These are phyloP conservation scores for Notothenia coriiceps DNA, from an alignment of 2,113 vertebrate genomes.

Conservation along the genomic window DNA sequence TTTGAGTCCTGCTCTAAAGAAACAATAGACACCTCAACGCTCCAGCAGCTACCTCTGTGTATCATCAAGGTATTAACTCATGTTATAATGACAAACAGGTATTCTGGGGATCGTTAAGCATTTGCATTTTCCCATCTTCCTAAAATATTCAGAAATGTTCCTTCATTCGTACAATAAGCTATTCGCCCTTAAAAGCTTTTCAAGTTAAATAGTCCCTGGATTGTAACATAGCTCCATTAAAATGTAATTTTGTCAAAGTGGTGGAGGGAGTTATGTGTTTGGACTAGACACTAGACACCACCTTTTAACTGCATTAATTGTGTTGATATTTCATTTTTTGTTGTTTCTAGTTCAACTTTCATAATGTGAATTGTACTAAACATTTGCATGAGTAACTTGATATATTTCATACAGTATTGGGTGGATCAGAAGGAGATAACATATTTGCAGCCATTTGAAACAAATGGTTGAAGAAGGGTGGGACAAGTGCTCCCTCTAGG, in stretches of 20 bases:
- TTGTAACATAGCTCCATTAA: background rate
- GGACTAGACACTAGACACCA: background rate
- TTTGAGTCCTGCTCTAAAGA: background rate
- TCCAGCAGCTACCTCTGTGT: background rate
- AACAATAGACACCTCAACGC: constrained; percentile 16
- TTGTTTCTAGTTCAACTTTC: background rate
- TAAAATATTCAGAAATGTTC: background rate
- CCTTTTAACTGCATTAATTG: background rate
- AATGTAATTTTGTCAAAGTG: background rate
- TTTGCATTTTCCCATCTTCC: background rate
- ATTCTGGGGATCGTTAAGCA: background rate
- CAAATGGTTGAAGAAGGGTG: background rate
- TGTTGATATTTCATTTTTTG: background rate
- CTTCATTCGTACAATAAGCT: background rate
- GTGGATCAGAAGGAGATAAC: background rate
- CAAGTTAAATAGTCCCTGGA: background rate
- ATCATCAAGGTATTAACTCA: background rate
- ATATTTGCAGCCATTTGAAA: background rate
- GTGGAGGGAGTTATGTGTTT: background rate
- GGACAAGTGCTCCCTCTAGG: constrained; percentile 62
- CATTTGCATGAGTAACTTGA: background rate
- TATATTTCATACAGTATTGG: background rate
- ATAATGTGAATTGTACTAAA: background rate
- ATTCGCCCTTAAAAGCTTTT: background rate
- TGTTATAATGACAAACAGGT: background rate